Percentiles rank a stretch among this genome's conserved stretches.
Evolutionary conservation across 2,113 vertebrate species (phyloP).

Genomic region (Chionodraco myersi): DNA sequence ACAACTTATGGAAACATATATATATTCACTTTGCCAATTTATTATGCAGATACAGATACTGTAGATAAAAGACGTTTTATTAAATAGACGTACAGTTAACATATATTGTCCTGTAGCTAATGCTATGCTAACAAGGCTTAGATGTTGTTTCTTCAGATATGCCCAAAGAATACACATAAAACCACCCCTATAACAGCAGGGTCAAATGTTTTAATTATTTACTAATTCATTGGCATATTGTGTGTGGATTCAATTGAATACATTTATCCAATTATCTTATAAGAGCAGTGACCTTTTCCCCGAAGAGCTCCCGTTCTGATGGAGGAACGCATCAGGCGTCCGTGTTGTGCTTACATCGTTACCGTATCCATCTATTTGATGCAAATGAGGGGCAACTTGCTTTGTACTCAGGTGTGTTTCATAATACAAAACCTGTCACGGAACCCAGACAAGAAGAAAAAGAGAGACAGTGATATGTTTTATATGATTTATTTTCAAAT

Average conservation of each 20-base stretch:
- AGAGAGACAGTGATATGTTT: slow-evolving; percentile 40
- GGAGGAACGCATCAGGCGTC: slow-evolving; percentile 32
- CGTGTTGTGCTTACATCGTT: slow-evolving; percentile 9
- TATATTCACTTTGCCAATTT: not conserved
- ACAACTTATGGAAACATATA: no score
- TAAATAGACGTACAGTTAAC: not conserved
- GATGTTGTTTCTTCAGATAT: not conserved
- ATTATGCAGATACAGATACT: not conserved
- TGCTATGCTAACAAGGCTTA: no score
- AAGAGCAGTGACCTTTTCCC: not conserved
- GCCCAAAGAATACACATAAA: not conserved
- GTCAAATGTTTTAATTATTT: not conserved
- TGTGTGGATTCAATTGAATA: slow-evolving; percentile 2
- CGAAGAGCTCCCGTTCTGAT: slow-evolving; percentile 6
- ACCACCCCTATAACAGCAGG: no score
- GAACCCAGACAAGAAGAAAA: slow-evolving; percentile 26
- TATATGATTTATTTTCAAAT: slow-evolving; percentile 49
- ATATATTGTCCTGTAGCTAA: no score
- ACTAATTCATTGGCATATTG: not conserved
- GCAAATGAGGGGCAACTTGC: slow-evolving; percentile 62
- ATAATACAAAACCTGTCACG: slow-evolving; percentile 69
- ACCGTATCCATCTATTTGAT: slow-evolving; percentile 53
- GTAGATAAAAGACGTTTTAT: no score
- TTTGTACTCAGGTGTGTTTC: slow-evolving; percentile 64
- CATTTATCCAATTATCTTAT: slow-evolving; percentile 3